phyloP scores from a whole-genome alignment of 1,140 invertebrate genomes.

The Pseudomyrmex pallidus region DNA sequence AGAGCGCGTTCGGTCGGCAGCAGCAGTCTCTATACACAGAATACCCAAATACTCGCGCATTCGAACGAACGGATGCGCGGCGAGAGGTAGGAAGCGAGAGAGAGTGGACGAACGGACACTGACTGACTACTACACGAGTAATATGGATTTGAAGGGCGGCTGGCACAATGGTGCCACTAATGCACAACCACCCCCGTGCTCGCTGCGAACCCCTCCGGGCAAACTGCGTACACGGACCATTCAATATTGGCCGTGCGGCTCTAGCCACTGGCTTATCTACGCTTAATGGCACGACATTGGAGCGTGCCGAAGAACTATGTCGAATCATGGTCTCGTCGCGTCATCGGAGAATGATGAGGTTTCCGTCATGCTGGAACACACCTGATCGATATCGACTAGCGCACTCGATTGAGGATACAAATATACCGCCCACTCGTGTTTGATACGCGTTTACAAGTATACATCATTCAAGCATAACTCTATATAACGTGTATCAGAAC shows the following conservation, averaged over 20 bases:
- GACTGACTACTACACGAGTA: constrained; percentile 84
- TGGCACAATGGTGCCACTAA: constrained; percentile 84
- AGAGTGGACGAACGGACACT: constrained; percentile 79
- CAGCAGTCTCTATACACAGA: constrained; percentile 68
- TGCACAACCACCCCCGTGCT: constrained; percentile 80
- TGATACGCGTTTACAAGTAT: neutral
- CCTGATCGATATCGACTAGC: constrained; percentile 37
- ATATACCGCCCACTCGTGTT: constrained; percentile 10
- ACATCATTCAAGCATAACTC: neutral
- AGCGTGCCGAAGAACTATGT: constrained; percentile 69
- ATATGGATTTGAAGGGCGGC: constrained; percentile 83
- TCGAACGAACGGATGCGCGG: constrained; percentile 61
- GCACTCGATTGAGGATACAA: constrained; percentile 2
- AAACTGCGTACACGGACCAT: constrained; percentile 81
- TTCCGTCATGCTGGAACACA: constrained; percentile 21
- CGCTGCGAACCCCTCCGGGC: constrained; percentile 74
- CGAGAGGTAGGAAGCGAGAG: constrained; percentile 64
- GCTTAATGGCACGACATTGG: constrained; percentile 77
- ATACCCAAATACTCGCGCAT: constrained; percentile 62
- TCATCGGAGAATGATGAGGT: constrained; percentile 50
- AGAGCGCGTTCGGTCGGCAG: constrained; percentile 71
- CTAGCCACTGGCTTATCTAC: constrained; percentile 81
- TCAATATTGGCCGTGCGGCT: constrained; percentile 81
- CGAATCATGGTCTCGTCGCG: constrained; percentile 56
- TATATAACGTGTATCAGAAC: neutral